These are phyloP conservation scores for Coracopsis vasa DNA, from an alignment of 2,113 vertebrate genomes.

Conservation along the genomic window DNA sequence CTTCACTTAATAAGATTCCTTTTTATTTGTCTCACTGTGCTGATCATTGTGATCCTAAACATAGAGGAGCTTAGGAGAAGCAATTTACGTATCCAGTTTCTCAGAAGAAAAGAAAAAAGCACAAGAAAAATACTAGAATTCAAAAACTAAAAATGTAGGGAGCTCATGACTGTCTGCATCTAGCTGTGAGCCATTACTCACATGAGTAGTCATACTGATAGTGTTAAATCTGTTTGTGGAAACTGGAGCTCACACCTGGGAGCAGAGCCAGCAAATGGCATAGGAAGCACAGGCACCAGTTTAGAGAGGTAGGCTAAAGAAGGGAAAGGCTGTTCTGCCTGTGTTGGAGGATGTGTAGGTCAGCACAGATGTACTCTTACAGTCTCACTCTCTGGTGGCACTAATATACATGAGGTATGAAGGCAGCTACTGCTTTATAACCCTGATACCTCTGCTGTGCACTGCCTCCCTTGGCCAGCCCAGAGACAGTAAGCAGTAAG, in stretches of 20 bases:
- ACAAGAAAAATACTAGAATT: not conserved
- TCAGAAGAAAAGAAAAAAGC: not conserved
- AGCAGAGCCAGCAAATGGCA: not conserved
- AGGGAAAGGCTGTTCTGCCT: not conserved
- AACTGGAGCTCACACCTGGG: not conserved
- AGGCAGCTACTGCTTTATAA: not conserved
- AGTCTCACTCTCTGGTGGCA: not conserved
- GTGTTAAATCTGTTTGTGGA: slow-evolving; percentile 28
- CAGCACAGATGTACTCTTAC: not conserved
- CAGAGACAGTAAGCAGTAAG: not conserved
- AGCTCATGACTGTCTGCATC: slow-evolving; percentile 12
- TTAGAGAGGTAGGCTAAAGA: not conserved
- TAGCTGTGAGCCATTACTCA: slow-evolving; percentile 55
- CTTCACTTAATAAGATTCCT: not conserved
- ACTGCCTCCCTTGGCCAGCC: not conserved
- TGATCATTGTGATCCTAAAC: slow-evolving; percentile 12
- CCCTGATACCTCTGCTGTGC: not conserved
- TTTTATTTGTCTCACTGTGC: not conserved
- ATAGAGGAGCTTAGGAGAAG: not conserved
- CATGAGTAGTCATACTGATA: slow-evolving; percentile 47
- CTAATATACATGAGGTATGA: fast-evolving
- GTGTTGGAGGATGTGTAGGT: not conserved
- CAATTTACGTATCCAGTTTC: slow-evolving; percentile 8
- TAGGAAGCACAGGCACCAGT: not conserved
- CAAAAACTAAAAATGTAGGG: not conserved